These are phyloP conservation scores for Priapulus caudatus DNA, from an alignment of 2,888 invertebrate genomes.

Conservation along the genomic window DNA sequence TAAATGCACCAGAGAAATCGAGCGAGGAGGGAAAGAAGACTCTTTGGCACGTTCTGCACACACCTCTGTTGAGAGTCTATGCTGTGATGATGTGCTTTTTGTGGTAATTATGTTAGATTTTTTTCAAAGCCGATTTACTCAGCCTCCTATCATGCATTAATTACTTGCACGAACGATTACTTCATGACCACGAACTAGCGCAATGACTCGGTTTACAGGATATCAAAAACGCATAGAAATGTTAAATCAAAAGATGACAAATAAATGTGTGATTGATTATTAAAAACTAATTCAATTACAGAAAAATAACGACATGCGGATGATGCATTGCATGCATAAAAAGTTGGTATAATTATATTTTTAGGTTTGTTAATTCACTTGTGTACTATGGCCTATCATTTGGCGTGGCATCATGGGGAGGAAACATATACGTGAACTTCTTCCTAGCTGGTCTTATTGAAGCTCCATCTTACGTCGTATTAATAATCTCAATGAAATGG, in stretches of 20 bases:
- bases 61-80: neutral
- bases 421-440: conserved; percentile 14
- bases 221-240: too few species aligned
- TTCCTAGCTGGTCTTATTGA: conserved; percentile 11
- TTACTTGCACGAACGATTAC: too few species aligned
- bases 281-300: too few species aligned
- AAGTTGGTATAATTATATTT: conserved; percentile 2
- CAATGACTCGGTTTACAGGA: too few species aligned
- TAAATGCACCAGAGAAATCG: neutral
- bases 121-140: too few species aligned
- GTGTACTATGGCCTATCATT: conserved; percentile 15
- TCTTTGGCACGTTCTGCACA: neutral
- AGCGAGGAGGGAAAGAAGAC: neutral
- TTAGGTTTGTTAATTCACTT: conserved; percentile 14
- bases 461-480: conserved; percentile 9
- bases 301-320: too few species aligned
- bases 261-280: too few species aligned
- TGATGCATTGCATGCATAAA: too few species aligned
- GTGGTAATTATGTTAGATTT: too few species aligned
- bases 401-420: conserved; percentile 13
- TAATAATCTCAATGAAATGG: conserved; percentile 10
- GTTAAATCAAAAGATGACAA: too few species aligned
- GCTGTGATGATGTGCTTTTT: neutral
- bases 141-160: too few species aligned
- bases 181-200: too few species aligned